Base-by-base conservation (phyloP, 1,140 invertebrate species). In the Drosophila rhopaloa region DNA sequence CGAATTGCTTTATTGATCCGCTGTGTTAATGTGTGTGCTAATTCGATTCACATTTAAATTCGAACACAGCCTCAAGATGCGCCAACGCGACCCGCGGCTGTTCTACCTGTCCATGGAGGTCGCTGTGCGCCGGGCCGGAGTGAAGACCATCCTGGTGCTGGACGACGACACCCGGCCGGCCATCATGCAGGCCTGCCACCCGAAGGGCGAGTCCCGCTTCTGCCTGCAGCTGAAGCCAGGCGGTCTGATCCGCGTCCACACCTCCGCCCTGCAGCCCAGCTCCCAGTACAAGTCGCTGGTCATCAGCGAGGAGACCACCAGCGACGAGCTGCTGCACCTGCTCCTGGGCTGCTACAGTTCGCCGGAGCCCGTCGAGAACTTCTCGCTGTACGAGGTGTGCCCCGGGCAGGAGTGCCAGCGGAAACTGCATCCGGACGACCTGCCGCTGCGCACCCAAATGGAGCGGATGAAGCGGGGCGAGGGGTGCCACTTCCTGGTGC, bases 21-120 rank as follows among this genome's bases (percentile, higher is more conserved):
- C n/a, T 7, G 3, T 1, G 13, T 7, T 7, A n/a, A n/a, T n/a
- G n/a, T n/a, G n/a, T n/a, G n/a, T n/a, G 1, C 29, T 48, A 29
- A 48, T 29, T 50, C n/a, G 13, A 50, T 38, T 11, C 14, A 24
- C 37, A 32, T 9, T 32, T 4, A 24, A 14, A 54, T 16, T 16
- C 35, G 6, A 38, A n/a, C 13, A 0, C 53, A 91, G 90, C 13
- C 38, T 91, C 0, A 95, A 97, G 84, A 98, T 98, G 96, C 95
- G 97, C 77, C 97, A 98, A 91, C 94, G 97, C 27, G 97, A 98
- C 93, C 97, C 97, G 0, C 95, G 97, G 80, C 94, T 98, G n/a
- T 98, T 98, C 93, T 98, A 97, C 93, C 94, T 98, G 13, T 97
- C 97, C 68, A 98, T 98, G 97, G 97, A 98, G 93, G 97, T 98